These are phyloP conservation scores for Jacana jacana DNA, from an alignment of 2,113 vertebrate species.

Conservation along the genomic window DNA sequence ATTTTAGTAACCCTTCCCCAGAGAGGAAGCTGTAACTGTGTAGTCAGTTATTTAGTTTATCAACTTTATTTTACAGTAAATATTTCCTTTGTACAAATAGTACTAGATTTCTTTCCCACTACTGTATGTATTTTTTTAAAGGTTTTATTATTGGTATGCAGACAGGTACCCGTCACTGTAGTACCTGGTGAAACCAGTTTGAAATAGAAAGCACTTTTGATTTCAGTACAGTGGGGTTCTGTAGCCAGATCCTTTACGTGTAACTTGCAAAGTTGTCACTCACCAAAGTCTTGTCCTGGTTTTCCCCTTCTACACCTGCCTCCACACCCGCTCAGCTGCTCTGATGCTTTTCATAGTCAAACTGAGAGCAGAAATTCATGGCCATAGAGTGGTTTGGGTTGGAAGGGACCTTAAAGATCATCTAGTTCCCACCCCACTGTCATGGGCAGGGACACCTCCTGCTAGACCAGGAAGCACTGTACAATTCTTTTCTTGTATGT, in stretches of 20 bases:
- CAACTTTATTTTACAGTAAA: not conserved
- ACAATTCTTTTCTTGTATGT: not conserved
- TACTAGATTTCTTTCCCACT: not conserved
- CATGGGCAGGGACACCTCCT: too few species aligned
- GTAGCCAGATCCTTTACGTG: not conserved
- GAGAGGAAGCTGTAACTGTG: not conserved
- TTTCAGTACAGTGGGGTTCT: fast-evolving
- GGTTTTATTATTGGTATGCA: not conserved
- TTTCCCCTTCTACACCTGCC: not conserved
- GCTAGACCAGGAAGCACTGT: not conserved
- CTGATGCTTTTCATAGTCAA: not conserved
- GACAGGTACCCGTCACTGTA: not conserved
- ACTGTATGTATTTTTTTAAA: not conserved
- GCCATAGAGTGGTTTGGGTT: not conserved
- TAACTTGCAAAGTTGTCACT: not conserved
- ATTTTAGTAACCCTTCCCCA: not conserved
- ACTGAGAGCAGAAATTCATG: not conserved
- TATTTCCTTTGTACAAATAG: not conserved
- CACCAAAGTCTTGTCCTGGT: not conserved
- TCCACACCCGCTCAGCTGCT: not conserved
- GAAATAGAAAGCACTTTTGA: not conserved
- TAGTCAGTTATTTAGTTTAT: not conserved
- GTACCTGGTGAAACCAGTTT: not conserved
- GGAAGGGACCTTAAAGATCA: too few species aligned
- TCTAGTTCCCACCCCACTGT: too few species aligned